These are phyloP conservation scores for Sciurus niger DNA, from an alignment of 2,113 vertebrate genomes.

Conservation along the genomic window DNA sequence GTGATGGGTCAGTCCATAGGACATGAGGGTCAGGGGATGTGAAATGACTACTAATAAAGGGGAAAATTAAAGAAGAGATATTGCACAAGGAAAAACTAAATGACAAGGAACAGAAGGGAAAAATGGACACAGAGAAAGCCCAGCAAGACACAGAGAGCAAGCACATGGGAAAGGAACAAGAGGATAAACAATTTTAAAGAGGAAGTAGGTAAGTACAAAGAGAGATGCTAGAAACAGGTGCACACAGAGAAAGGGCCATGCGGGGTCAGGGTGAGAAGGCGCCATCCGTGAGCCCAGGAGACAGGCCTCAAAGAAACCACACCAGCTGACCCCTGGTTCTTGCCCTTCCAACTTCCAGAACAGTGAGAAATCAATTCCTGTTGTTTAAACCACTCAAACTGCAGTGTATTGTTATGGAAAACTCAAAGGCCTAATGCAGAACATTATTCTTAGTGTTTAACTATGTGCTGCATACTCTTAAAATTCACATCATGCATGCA, in stretches of 20 bases:
- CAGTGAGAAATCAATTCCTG: neutral
- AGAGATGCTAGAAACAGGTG: neutral
- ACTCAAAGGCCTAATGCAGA: neutral
- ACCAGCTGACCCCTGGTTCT: neutral
- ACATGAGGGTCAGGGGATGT: neutral
- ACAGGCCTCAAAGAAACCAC: neutral
- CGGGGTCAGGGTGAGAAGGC: neutral
- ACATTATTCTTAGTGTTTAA: neutral
- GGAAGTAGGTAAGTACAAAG: neutral
- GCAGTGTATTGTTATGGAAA: neutral
- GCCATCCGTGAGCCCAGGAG: neutral
- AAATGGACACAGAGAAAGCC: neutral
- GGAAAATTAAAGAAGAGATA: neutral
- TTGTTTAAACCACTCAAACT: neutral
- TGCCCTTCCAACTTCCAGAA: neutral
- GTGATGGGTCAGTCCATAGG: neutral
- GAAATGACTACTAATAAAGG: neutral
- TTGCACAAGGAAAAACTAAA: conserved; percentile 13
- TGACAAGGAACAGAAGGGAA: neutral
- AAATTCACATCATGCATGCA: neutral
- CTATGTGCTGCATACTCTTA: neutral
- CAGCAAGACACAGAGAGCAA: neutral
- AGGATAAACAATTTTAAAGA: neutral
- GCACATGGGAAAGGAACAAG: neutral
- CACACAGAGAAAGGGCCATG: neutral